Evolutionary conservation across 2,113 vertebrate genomes (phyloP), one percentile per base, ranked within the genome.

Genomic region (Suricata suricatta): DNA sequence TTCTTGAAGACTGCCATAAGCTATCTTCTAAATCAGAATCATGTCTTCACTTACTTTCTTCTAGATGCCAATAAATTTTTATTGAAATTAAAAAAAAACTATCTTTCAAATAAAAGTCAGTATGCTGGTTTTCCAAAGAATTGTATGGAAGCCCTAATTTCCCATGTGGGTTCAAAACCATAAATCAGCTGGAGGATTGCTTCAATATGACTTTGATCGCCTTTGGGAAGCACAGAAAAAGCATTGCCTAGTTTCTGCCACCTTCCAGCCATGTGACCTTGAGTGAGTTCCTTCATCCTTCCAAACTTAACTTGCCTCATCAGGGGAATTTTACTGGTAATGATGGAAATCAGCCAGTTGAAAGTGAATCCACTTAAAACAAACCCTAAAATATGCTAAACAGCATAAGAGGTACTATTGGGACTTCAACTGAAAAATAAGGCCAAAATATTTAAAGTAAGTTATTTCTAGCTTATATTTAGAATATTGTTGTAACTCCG

Each of bases 91-190:
- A 23, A 54, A 31, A 76, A 71, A 93, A 66, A n/a, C 52, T 72
- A 66, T 66, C 72, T 97, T 93, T 71, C 13, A 12, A 90, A 93
- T 80, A 88, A 88, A 13, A 60, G 19, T 90, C 79, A 89, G 52
- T 33, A 4, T n/a, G 57, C 90, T 74, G 21, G n/a, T 57, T 95
- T 96, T 95, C 38, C 5, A 2, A 95, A 93, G n/a, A 92, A 89
- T 74, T 95, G 77, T 14, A 50, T 23, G 11, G 77, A 92, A 96
- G 66, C 66, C 50, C 60, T 95, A 72, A 96, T 92, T 96, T 98
- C 90, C 89, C 86, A 35, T 15, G 60, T 93, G 92, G 50, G n/a
- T 81, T 96, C 64, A 17, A 77, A 84, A 57, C 77, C 69, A 77
- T 44, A 77, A 85, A 81, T 52, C 80, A 84, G 47, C 64, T 57